Percentiles rank a stretch among this genome's conserved stretches.
These are phyloP conservation scores for Indicator maculatus DNA, from an alignment of 2,113 vertebrate species.

Conservation along the genomic window DNA sequence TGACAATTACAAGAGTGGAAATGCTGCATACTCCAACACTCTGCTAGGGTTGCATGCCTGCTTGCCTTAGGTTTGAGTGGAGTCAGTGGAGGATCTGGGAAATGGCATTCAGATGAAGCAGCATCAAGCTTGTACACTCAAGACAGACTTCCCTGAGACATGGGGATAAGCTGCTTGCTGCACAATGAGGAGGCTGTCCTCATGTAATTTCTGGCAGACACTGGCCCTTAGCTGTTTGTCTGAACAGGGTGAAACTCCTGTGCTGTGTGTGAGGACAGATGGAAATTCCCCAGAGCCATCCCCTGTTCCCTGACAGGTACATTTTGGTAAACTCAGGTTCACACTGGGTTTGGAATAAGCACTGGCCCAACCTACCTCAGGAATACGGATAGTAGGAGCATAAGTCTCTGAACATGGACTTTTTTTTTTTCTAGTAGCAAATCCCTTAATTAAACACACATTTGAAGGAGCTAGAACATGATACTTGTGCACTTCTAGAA, in stretches of 20 bases:
- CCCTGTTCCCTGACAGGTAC: not conserved
- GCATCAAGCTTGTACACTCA: not conserved
- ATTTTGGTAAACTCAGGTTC: not conserved
- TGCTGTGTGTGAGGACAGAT: not conserved
- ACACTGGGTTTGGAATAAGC: not conserved
- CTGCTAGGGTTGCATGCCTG: fast-evolving
- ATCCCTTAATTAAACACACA: not conserved
- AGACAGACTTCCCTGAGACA: fast-evolving
- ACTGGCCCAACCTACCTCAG: not conserved
- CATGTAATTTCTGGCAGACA: not conserved
- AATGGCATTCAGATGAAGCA: not conserved
- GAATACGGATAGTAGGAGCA: not conserved
- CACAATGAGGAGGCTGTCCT: fast-evolving
- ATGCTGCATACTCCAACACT: fast-evolving
- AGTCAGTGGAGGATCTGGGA: not conserved
- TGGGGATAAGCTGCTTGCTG: fast-evolving
- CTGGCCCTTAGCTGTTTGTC: fast-evolving
- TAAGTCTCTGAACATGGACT: not conserved
- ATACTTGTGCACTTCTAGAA: not conserved
- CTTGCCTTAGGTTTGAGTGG: not conserved
- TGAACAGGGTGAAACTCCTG: not conserved
- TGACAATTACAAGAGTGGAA: not conserved
- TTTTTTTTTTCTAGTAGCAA: not conserved
- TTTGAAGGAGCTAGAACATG: not conserved
- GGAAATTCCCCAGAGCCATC: not conserved